A percentile compares a stretch with the other conserved stretches of the same genome.
phyloP scores from a whole-genome alignment of 1,140 invertebrate genomes.

The Hypothenemus hampei region DNA sequence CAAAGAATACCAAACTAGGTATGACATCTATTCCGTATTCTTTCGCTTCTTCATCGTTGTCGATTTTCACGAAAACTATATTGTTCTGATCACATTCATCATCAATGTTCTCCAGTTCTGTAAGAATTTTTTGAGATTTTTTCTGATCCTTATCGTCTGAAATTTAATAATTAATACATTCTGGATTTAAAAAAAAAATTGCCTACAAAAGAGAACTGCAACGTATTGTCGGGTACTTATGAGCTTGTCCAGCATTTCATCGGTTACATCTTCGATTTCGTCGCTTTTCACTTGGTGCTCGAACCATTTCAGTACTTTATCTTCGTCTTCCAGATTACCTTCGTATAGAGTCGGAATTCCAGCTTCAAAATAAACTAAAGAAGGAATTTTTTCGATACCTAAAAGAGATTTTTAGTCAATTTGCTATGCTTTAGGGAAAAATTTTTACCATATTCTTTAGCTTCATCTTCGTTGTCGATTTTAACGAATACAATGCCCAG shows the following conservation, averaged over 20 bases:
- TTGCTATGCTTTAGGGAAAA: neutral
- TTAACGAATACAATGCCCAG: slow-evolving; percentile 87
- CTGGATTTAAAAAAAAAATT: slow-evolving; percentile 7
- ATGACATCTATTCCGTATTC: slow-evolving; percentile 82
- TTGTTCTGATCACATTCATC: slow-evolving; percentile 90
- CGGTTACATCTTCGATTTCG: slow-evolving; percentile 90
- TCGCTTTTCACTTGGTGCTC: slow-evolving; percentile 79
- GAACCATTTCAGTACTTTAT: slow-evolving; percentile 85
- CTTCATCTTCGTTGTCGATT: slow-evolving; percentile 85
- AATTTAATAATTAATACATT: slow-evolving; percentile 36
- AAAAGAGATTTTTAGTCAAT: neutral
- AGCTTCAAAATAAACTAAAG: slow-evolving; percentile 86
- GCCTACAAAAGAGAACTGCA: slow-evolving; percentile 86
- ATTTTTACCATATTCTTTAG: slow-evolving; percentile 71
- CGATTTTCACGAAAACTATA: slow-evolving; percentile 91
- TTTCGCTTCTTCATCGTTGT: slow-evolving; percentile 80
- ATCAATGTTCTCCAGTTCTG: slow-evolving; percentile 89
- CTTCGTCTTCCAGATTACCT: slow-evolving; percentile 86
- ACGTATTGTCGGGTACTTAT: slow-evolving; percentile 84
- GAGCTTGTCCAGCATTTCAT: slow-evolving; percentile 90
- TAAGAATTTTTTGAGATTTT: slow-evolving; percentile 81
- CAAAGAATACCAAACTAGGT: slow-evolving; percentile 80
- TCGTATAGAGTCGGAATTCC: slow-evolving; percentile 83
- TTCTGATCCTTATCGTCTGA: slow-evolving; percentile 88
- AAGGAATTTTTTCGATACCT: slow-evolving; percentile 74